Evolutionary conservation across 2,113 vertebrate species (phyloP).

Genomic region (Stomatorhinus ivindoensis): DNA sequence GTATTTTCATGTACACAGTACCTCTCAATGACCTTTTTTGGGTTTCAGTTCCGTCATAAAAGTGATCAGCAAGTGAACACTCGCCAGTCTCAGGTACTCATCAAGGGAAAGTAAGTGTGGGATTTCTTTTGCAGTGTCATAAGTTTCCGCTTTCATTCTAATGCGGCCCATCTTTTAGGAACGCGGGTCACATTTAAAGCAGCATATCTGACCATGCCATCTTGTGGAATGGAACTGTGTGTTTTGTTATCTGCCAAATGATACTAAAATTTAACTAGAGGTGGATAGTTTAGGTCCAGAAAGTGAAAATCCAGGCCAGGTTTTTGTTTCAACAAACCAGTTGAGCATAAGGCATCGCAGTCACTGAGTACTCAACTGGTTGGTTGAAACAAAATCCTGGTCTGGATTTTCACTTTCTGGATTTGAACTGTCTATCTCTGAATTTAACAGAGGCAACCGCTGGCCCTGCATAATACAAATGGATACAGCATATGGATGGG

Average conservation of each 20-base stretch:
- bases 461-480: neutral
- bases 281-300: neutral
- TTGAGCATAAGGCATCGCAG: neutral
- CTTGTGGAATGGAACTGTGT: neutral
- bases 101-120: conserved; percentile 52
- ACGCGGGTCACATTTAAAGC: neutral
- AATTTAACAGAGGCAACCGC: too few species aligned
- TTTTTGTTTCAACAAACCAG: neutral
- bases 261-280: neutral
- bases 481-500: neutral
- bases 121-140: neutral
- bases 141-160: neutral
- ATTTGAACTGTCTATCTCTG: neutral
- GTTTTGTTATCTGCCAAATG: neutral
- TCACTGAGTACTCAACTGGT: neutral
- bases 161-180: neutral
- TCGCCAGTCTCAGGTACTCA: conserved; percentile 58
- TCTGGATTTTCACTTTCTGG: neutral
- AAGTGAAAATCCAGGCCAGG: neutral
- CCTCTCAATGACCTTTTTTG: neutral
- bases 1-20: neutral
- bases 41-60: conserved; percentile 58
- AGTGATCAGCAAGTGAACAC: conserved; percentile 60
- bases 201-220: neutral
- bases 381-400: neutral